phyloP scores from a whole-genome alignment of 2,888 invertebrate species.

The Drosophila siamana region DNA sequence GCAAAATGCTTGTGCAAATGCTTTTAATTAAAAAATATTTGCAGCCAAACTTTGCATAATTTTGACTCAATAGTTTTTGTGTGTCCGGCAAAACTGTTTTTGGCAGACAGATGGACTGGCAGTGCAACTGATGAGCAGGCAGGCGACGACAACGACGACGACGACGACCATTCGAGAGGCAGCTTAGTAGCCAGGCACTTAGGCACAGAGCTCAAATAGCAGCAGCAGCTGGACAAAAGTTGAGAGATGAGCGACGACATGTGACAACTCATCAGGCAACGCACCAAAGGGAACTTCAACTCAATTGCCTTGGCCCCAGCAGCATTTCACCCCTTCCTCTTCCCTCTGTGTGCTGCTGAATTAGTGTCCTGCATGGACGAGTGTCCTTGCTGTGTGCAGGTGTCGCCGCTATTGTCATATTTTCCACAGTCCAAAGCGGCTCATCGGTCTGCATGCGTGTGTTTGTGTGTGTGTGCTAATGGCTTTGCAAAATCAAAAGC shows the following conservation, averaged over 20 bases:
- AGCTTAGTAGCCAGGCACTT: constrained; percentile 58
- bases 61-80: constrained; percentile 64
- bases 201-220: constrained; percentile 34
- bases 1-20: constrained; percentile 53
- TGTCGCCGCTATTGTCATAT: constrained; percentile 62
- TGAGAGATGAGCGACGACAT: constrained; percentile 64
- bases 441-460: constrained; percentile 19
- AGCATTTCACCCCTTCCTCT: not conserved
- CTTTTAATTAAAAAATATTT: constrained; percentile 77
- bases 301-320: constrained; percentile 21
- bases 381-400: constrained; percentile 39
- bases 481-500: constrained; percentile 68
- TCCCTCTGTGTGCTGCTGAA: constrained; percentile 45
- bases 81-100: constrained; percentile 37
- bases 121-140: constrained; percentile 1
- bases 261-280: constrained; percentile 76
- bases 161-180: constrained; percentile 8
- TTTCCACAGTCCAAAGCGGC: constrained; percentile 45
- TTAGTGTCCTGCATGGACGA: constrained; percentile 51
- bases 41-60: constrained; percentile 70
- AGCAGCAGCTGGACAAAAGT: constrained; percentile 14
- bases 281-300: constrained; percentile 60
- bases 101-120: constrained; percentile 22
- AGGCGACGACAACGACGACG: not conserved
- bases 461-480: constrained; percentile 51